Evolutionary conservation across 2,797 vertebrate species (phyloP), one percentile per base, ranked within the genome.

Genomic region (Spatula versicolor): DNA sequence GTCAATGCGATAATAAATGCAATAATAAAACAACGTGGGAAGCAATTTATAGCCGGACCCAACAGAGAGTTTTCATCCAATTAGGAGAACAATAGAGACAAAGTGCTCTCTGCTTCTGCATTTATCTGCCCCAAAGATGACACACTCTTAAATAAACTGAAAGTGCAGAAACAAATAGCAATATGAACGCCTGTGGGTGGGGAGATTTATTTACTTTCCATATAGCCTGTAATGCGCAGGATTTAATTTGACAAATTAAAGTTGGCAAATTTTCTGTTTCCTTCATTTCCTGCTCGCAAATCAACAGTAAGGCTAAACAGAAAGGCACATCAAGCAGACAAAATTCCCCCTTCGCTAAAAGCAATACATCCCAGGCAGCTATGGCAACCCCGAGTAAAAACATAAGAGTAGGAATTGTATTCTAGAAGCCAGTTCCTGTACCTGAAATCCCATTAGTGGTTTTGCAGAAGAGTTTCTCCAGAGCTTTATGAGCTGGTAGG

Each of bases 131-230:
- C 90, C 76, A 83, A 83, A 93, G 85, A 89, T 62, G 92, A 79
- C 91, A 90, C 60, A 69, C 76, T 92, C 82, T 86, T 78, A 91
- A 86, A 90, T 60, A 82, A 91, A 92, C 92, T 64, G 54, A 90
- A 92, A 95, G 90, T 1, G 92, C 37, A 62, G 91, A 68, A 95
- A 75, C 75, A 90, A 95, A 74, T 43, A 37, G 64, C 84, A 87
- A 11, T 43, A 81, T 30, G 74, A 94, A 93, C 48, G 93, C 84
- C 83, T 88, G 77, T 48, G 89, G 87, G 72, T 64, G 80, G 81
- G 88, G 81, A 87, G 69, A 89, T 92, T 66, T 14, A 46, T 55
- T 87, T 67, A 68, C 54, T 56, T 6, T 15, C 41, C 45, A 39
- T 23, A 87, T 22, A 18, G 58, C 54, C 41, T 64, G 77, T 80